Conservation (phyloP, 2,797 vertebrate genomes). For the Aeoliscus strigatus region DNA sequence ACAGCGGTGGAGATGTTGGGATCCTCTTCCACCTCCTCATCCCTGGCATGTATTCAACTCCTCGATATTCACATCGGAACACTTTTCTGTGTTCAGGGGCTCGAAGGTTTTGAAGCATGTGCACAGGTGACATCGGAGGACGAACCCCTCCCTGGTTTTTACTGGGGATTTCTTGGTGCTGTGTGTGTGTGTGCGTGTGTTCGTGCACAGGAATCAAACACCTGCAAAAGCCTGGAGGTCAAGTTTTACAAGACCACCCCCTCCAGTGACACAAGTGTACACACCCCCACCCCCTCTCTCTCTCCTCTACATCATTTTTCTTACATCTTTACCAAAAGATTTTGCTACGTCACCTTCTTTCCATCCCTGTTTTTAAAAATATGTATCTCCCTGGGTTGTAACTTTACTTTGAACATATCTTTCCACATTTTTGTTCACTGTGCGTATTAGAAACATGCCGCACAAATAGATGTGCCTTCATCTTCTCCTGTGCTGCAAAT, state of each 20-base stretch:
- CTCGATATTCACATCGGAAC: slow-evolving; percentile 74
- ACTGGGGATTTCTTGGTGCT: slow-evolving; percentile 52
- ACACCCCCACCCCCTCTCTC: slow-evolving; percentile 36
- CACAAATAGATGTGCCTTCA: no score
- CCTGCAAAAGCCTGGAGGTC: slow-evolving; percentile 71
- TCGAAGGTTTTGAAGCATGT: slow-evolving; percentile 68
- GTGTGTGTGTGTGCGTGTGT: slow-evolving; percentile 29
- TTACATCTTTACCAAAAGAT: slow-evolving; percentile 4
- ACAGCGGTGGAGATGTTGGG: slow-evolving; percentile 17
- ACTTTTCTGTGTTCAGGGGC: slow-evolving; percentile 69
- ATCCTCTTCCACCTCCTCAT: slow-evolving; percentile 37
- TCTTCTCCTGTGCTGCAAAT: slow-evolving; percentile 49
- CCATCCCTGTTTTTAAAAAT: slow-evolving; percentile 8
- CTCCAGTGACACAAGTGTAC: slow-evolving; percentile 62
- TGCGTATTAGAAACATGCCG: no score
- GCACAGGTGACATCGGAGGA: slow-evolving; percentile 66
- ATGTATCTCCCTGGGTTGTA: no score
- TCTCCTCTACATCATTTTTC: background rate
- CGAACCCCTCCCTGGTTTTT: slow-evolving; percentile 66
- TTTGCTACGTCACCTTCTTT: slow-evolving; percentile 18
- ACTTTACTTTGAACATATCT: no score
- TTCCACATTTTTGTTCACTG: no score
- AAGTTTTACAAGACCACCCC: slow-evolving; percentile 64
- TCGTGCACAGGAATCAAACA: no score
- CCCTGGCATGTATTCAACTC: slow-evolving; percentile 74